Conservation (phyloP, 2,113 vertebrate species). For the Phocoena sinus region DNA sequence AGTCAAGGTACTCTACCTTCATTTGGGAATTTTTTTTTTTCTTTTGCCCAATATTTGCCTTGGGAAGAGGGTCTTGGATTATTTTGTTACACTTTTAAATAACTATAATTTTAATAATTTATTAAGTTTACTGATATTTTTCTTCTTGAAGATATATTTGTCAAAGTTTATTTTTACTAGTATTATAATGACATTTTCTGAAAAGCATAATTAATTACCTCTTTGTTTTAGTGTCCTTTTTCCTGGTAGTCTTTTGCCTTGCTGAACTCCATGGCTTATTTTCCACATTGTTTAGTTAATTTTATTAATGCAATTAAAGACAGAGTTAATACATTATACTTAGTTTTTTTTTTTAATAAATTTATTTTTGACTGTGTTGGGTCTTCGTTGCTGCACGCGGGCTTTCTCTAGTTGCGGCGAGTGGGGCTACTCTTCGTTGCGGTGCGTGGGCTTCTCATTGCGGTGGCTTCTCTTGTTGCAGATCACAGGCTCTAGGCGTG, state of each 20-base stretch:
- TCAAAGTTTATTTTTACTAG: constrained; percentile 23
- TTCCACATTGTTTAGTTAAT: constrained; percentile 4
- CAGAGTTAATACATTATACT: not conserved
- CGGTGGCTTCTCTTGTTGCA: no score
- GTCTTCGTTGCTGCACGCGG: no score
- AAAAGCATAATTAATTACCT: not conserved
- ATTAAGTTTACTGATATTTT: not conserved
- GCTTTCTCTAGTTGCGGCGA: no score
- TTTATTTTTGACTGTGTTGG: no score
- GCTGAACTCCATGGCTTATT: not conserved
- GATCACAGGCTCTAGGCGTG: no score
- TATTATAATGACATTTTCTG: constrained; percentile 12
- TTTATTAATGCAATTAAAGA: not conserved
- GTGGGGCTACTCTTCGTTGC: no score
- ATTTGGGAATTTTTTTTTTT: not conserved
- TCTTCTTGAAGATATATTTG: constrained; percentile 21
- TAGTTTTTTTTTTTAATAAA: not conserved
- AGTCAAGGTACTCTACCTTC: not conserved
- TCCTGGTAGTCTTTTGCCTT: not conserved
- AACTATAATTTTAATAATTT: not conserved
- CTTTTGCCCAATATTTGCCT: not conserved
- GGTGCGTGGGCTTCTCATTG: no score
- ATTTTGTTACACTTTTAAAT: constrained; percentile 20
- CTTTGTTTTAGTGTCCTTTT: constrained; percentile 4
- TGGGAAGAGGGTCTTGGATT: not conserved